These are phyloP conservation scores for Aspidiotus destructor DNA, from an alignment of 2,888 invertebrate species.

Conservation along the genomic window DNA sequence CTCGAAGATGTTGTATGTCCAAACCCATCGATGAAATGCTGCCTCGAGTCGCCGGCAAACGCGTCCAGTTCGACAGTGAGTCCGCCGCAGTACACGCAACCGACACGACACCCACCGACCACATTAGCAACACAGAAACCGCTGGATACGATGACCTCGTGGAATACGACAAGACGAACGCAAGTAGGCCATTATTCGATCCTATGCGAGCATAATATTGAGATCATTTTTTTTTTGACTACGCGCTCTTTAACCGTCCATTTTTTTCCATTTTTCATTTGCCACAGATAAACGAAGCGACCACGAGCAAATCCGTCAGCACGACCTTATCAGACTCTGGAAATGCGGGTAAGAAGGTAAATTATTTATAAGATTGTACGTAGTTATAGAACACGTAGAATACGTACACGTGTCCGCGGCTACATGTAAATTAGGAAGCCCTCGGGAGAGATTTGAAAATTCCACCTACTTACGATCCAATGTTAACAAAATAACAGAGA, in stretches of 20 bases:
- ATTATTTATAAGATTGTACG: conserved; percentile 24
- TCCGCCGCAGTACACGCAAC: conserved; percentile 17
- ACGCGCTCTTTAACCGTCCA: background rate
- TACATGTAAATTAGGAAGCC: too few relatives aligned
- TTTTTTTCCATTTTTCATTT: background rate
- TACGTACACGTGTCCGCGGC: too few relatives aligned
- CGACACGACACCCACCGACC: conserved; percentile 9
- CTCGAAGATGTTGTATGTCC: conserved; percentile 73
- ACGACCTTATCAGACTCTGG: conserved; percentile 21
- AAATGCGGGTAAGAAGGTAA: conserved; percentile 36
- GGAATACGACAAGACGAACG: conserved; percentile 14
- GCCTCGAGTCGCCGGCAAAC: conserved; percentile 54
- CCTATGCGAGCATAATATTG: background rate
- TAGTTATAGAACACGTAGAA: background rate
- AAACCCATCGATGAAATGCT: conserved; percentile 71
- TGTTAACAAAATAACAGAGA: too few relatives aligned
- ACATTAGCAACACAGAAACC: conserved; percentile 17
- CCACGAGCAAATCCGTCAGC: conserved; percentile 6
- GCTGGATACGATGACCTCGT: conserved; percentile 8
- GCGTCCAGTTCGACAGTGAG: conserved; percentile 31
- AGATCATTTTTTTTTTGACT: conserved; percentile 1
- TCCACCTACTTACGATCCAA: too few relatives aligned
- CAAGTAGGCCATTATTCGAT: conserved; percentile 7
- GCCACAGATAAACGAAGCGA: conserved; percentile 13
- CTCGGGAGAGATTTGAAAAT: too few relatives aligned